These are phyloP conservation scores for Heliconius hermathena DNA, from an alignment of 1,140 invertebrate genomes.

Conservation along the genomic window DNA sequence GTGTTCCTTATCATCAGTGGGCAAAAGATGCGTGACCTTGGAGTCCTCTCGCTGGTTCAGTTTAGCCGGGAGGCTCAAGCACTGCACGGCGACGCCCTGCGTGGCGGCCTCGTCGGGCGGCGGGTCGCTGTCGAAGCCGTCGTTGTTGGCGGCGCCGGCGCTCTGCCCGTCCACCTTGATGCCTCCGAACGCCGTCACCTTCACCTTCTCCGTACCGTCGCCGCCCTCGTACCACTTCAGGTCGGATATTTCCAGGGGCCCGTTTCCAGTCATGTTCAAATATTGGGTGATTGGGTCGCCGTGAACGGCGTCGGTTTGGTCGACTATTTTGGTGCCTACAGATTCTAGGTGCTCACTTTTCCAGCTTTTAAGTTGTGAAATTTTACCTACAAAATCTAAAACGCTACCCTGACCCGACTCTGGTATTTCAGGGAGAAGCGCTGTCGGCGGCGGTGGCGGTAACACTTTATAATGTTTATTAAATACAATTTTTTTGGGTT, in stretches of 20 bases:
- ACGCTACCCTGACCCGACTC: constrained; percentile 63
- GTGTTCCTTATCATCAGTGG: constrained; percentile 85
- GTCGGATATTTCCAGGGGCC: constrained; percentile 72
- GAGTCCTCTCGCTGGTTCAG: constrained; percentile 75
- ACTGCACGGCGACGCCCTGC: constrained; percentile 54
- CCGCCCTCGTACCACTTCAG: constrained; percentile 73
- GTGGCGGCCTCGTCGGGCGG: constrained; percentile 66
- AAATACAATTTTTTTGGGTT: constrained; percentile 69
- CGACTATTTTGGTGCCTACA: constrained; percentile 68
- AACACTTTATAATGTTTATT: constrained; percentile 70
- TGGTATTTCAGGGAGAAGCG: constrained; percentile 63
- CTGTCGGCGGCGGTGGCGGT: constrained; percentile 62
- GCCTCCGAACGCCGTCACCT: constrained; percentile 59
- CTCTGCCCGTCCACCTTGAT: constrained; percentile 66
- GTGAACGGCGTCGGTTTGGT: constrained; percentile 67
- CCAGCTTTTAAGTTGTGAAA: constrained; percentile 73
- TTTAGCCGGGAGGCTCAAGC: constrained; percentile 77
- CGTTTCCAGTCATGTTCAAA: constrained; percentile 65
- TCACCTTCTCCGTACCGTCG: constrained; percentile 65
- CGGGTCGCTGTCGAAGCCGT: constrained; percentile 75
- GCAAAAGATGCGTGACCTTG: constrained; percentile 83
- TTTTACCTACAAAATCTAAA: constrained; percentile 67
- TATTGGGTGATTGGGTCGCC: constrained; percentile 69
- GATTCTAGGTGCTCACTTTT: constrained; percentile 68
- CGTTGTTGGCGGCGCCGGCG: constrained; percentile 63